Base-by-base conservation (phyloP, 2,113 vertebrate genomes). In the Callocephalon fimbriatum region DNA sequence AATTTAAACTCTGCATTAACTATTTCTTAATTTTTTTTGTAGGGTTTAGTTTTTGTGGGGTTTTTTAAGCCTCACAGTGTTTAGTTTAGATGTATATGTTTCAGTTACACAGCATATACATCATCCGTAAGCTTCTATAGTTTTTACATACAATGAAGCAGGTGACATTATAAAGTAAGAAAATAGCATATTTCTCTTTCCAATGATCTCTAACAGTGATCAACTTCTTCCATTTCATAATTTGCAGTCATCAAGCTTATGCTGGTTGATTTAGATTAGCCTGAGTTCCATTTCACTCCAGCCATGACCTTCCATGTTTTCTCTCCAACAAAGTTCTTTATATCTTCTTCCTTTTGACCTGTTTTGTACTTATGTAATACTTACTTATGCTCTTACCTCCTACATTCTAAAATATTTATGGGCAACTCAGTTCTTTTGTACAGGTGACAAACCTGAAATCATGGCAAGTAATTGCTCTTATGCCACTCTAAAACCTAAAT, bases 21-120 rank as follows among this genome's bases (percentile, higher is more conserved):
- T 44, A 29, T 32, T 32, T 58, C 42, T 32, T 25, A 54, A 38
- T 59, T 51, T 38, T 50, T 53, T 16, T 10, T 10, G 8, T 27
- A 9, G 4, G 4, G 10, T 27, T 58, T 66, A 6, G 0, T 0
- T 22, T 62, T 50, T 31, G 7, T 9, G 4, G 0, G 4, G 2
- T 26, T 53, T 76, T 53, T 84, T 27, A 63, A 54, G 6, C 4
- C 2, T 50, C 5, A 47, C 15, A n/a, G 6, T 6, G 4, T 45
- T 90, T 29, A 75, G 8, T 72, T 87, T 72, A n/a, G 21, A 42
- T 70, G 17, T 35, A 37, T 32, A 19, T 54, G 6, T 65, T 89
- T 61, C 27, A 75, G 27, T 42, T 89, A 32, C 9, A 54, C 1
- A 76, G 4, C 5, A 38, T 48, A 19, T 17, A 17, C 1, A 14